phyloP scores from a whole-genome alignment of 2,797 vertebrate species.

The Parambassis ranga region DNA sequence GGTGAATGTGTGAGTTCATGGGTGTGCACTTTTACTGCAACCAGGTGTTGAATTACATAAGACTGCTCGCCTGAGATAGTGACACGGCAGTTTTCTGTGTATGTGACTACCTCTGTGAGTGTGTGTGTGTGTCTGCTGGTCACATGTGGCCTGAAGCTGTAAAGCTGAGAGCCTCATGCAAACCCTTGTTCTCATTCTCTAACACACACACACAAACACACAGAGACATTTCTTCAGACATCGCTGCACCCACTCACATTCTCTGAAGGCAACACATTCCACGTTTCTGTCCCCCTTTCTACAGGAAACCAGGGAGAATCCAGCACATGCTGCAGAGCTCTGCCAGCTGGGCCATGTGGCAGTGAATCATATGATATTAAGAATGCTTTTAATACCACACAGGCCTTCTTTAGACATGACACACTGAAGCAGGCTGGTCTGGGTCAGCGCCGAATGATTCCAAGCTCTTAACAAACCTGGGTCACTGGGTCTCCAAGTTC shows the following conservation, averaged over 20 bases:
- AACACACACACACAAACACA: constrained; percentile 8
- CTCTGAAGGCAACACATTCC: constrained; percentile 25
- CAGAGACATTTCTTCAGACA: constrained; percentile 17
- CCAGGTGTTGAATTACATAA: constrained; percentile 52
- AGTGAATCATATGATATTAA: constrained; percentile 24
- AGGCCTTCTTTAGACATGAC: constrained; percentile 9
- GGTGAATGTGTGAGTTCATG: background rate
- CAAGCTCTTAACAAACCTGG: constrained; percentile 6
- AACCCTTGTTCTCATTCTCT: background rate
- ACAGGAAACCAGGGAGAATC: constrained; percentile 30
- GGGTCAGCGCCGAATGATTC: background rate
- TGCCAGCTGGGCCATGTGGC: constrained; percentile 27
- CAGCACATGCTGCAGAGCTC: constrained; percentile 12
- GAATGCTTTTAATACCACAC: background rate
- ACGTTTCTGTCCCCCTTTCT: constrained; percentile 13
- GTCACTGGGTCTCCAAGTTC: constrained; percentile 16
- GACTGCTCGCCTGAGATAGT: constrained; percentile 5
- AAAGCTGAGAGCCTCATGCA: constrained; percentile 22
- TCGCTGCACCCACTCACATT: constrained; percentile 26
- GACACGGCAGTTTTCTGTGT: constrained; percentile 49
- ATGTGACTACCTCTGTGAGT: background rate
- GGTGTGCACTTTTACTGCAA: constrained; percentile 5
- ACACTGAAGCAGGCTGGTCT: background rate
- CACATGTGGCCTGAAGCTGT: background rate
- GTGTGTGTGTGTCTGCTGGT: background rate